Conservation (phyloP, 2,113 vertebrate genomes). For the Dromiciops gliroides region DNA sequence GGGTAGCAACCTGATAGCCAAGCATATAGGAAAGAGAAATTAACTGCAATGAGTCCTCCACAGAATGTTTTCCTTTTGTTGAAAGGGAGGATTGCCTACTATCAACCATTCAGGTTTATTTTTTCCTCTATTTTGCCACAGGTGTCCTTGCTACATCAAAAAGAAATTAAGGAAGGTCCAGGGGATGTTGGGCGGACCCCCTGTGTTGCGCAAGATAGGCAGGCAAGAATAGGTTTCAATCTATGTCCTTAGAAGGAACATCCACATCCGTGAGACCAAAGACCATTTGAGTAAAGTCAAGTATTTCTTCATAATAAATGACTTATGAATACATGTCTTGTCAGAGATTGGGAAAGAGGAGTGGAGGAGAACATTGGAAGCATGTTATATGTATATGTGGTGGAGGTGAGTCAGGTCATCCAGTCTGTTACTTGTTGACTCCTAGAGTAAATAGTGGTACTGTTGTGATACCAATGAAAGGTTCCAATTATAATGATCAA, state of each 20-base stretch:
- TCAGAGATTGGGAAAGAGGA: neutral
- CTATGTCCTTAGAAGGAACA: neutral
- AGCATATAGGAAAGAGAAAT: neutral
- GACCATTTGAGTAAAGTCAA: neutral
- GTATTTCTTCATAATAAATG: neutral
- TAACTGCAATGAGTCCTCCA: neutral
- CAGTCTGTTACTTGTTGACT: conserved; percentile 19
- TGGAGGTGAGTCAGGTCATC: neutral
- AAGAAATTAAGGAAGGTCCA: neutral
- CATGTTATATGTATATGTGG: neutral
- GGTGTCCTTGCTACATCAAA: neutral
- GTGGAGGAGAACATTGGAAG: neutral
- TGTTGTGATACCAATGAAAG: neutral
- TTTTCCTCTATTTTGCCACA: neutral
- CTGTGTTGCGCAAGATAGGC: neutral
- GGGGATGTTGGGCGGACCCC: neutral
- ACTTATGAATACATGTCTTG: neutral
- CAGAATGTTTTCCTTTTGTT: neutral
- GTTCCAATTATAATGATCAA: neutral
- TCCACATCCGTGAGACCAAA: neutral
- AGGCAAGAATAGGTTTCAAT: neutral
- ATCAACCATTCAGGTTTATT: neutral
- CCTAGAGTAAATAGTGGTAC: neutral
- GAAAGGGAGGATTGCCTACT: neutral
- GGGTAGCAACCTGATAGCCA: neutral